Conservation (phyloP, 2,113 vertebrate genomes). For the Aptenodytes patagonicus region DNA sequence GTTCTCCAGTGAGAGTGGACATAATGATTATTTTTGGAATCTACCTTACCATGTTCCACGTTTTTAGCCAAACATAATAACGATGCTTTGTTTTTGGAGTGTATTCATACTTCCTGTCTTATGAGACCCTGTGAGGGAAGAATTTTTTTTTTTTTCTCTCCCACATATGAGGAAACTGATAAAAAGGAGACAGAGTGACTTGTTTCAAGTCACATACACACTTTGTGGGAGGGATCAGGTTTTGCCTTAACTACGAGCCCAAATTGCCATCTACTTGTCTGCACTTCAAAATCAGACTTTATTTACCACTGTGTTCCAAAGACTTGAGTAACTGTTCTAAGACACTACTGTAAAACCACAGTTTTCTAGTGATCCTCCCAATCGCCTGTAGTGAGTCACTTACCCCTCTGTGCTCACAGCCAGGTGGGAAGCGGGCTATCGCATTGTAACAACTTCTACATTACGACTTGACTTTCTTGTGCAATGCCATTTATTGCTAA, state of each 20-base stretch:
- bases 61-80: constrained; percentile 37
- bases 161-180: not conserved
- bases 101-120: not conserved
- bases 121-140: not conserved
- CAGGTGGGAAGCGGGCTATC: not conserved
- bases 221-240: not conserved
- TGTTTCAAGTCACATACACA: not conserved
- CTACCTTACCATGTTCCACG: not conserved
- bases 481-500: not conserved
- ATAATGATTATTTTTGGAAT: constrained; percentile 33
- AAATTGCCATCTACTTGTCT: not conserved
- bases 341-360: not conserved
- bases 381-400: rapidly evolving
- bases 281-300: not conserved
- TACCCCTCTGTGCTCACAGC: not conserved
- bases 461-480: not conserved
- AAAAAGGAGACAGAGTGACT: not conserved
- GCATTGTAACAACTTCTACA: rapidly evolving
- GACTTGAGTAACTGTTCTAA: not conserved
- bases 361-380: not conserved
- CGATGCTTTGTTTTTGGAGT: not conserved
- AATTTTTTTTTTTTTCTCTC: not conserved
- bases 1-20: not conserved
- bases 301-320: not conserved
- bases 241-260: not conserved